A percentile compares a stretch with the other conserved stretches of the same genome.
Evolutionary conservation across 1,140 invertebrate genomes (phyloP).

Genomic region (Musca domestica): DNA sequence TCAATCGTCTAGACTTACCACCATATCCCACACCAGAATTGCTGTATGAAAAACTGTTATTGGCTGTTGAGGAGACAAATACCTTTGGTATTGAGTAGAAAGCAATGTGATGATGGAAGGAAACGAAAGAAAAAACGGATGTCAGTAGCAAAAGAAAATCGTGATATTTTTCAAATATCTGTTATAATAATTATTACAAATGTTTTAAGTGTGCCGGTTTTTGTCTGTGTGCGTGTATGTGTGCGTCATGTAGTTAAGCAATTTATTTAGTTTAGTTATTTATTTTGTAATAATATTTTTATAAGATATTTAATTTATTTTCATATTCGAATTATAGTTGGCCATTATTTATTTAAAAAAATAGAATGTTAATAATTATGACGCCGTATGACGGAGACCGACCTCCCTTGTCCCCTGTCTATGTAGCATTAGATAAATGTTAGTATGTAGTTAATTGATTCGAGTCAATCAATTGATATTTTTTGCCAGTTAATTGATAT

Average conservation of each 20-base stretch:
- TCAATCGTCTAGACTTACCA: conserved; percentile 94
- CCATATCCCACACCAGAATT: conserved; percentile 92
- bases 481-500: too few species aligned
- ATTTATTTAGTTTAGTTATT: conserved; percentile 4
- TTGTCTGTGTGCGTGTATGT: background rate
- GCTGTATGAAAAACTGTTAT: conserved; percentile 88
- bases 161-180: conserved; percentile 7
- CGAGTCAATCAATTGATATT: too few species aligned
- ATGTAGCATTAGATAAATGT: too few species aligned
- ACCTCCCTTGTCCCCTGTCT: too few species aligned
- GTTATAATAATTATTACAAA: background rate
- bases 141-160: background rate
- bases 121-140: background rate
- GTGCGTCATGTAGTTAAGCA: background rate
- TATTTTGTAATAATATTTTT: conserved; percentile 1
- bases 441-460: too few species aligned
- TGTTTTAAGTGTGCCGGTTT: background rate
- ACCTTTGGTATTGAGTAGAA: conserved; percentile 93
- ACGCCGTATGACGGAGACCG: too few species aligned
- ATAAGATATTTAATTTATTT: too few species aligned
- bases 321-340: too few species aligned
- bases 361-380: too few species aligned
- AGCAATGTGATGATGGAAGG: background rate
- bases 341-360: too few species aligned
- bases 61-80: conserved; percentile 96